Evolutionary conservation across 1,140 invertebrate species (phyloP).

Genomic region (Cyclina sinensis): DNA sequence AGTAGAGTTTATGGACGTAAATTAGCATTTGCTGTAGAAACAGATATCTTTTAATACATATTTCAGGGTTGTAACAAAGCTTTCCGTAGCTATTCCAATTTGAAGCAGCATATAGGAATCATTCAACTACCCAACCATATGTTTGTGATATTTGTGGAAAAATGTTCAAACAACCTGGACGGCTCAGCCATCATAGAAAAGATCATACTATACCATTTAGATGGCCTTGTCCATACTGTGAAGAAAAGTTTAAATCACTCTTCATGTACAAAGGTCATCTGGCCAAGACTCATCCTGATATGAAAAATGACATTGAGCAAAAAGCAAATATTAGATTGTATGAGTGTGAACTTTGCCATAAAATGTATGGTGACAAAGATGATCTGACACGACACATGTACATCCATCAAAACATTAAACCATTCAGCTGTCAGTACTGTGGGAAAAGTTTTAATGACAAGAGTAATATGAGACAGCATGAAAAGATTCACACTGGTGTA

Average conservation of each 20-base stretch:
- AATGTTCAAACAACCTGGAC: constrained; percentile 76
- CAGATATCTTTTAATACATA: no score
- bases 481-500: constrained; percentile 62
- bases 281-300: constrained; percentile 57
- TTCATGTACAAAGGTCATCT: constrained; percentile 64
- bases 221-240: constrained; percentile 60
- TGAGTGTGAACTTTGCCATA: constrained; percentile 57
- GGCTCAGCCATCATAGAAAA: constrained; percentile 63
- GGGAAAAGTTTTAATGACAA: constrained; percentile 74
- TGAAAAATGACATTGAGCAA: constrained; percentile 48
- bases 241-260: constrained; percentile 55
- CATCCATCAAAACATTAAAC: constrained; percentile 69
- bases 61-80: constrained; percentile 93
- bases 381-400: constrained; percentile 61
- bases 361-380: constrained; percentile 63
- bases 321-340: constrained; percentile 56
- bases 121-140: constrained; percentile 97
- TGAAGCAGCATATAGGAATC: constrained; percentile 99
- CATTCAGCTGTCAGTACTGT: constrained; percentile 77
- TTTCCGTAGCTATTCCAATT: constrained; percentile 98
- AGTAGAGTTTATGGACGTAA: no score
- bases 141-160: constrained; percentile 94
- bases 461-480: constrained; percentile 62
- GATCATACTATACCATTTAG: constrained; percentile 39
- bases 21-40: no score